Base-by-base conservation (phyloP, 2,113 vertebrate genomes). In the Odocoileus hemionus region DNA sequence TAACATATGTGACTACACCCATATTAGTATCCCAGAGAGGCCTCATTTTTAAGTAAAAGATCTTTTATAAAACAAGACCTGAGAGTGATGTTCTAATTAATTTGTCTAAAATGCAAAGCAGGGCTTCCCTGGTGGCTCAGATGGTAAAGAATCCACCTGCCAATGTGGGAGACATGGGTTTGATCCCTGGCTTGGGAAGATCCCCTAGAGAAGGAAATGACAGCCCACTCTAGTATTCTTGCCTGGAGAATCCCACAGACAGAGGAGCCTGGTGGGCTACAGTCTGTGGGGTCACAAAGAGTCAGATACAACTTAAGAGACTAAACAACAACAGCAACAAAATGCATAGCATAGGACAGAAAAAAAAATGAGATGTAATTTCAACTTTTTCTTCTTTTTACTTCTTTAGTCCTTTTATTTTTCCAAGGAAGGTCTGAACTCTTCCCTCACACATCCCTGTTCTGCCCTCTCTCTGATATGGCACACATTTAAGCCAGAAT, bases 31-130 rank as follows among this genome's bases (percentile, higher is more conserved):
- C 70, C 92, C 96, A 67, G 89, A 95, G 23, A 96, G 78, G 60
- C 89, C 54, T 74, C 95, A 91, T 98, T 99, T 99, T 93, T 98
- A 98, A 99, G 97, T 99, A 99, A 99, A 98, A 97, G 2, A 33
- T 55, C 86, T 99, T 97, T 98, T 98, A 98, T 98, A 98, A 97
- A 97, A 98, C n/a, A 93, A 97, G 50, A 11, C 89, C 84, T 97
- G 47, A 95, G 86, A 17, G 86, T 39, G 57, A 50, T 21, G 33
- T 25, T 86, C 36, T 86, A 30, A 94, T 94, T 82, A 80, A 74
- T 87, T 83, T 97, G 91, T 94, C 52, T 67, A 90, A 57, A 95
- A 88, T 61, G 70, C 23, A 43, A 13, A 76, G 39, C 39, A 43
- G 39, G 39, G 36, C 70, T 76, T 76, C 70, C 23, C 70, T 43